Evolutionary conservation across 2,888 invertebrate genomes (phyloP).

Genomic region (Drosophila macrospina): DNA sequence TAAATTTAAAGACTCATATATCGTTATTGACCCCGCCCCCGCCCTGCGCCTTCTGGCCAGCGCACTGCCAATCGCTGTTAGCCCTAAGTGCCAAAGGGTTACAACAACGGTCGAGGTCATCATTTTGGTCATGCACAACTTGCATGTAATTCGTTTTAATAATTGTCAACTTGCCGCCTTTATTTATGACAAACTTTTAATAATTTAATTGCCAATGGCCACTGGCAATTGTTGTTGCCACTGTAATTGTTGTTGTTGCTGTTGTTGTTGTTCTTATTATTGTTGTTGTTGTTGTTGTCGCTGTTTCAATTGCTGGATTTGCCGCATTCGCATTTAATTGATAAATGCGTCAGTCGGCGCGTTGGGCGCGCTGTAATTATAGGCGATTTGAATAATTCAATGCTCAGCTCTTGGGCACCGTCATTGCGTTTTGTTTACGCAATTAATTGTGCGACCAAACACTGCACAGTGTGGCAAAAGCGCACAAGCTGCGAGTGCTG

Average conservation of each 20-base stretch:
- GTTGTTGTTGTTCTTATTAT: slow-evolving; percentile 19
- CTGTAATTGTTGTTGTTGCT: neutral
- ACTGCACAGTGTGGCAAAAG: slow-evolving; percentile 30
- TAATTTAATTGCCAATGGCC: slow-evolving; percentile 73
- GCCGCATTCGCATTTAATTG: slow-evolving; percentile 79
- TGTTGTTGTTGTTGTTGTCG: slow-evolving; percentile 39
- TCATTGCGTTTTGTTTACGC: slow-evolving; percentile 73
- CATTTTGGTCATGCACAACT: slow-evolving; percentile 54
- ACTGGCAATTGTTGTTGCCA: slow-evolving; percentile 37
- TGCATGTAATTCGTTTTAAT: slow-evolving; percentile 78
- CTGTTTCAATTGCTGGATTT: slow-evolving; percentile 55
- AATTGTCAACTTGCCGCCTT: slow-evolving; percentile 74
- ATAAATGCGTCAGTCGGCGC: slow-evolving; percentile 64
- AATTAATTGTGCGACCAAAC: slow-evolving; percentile 70
- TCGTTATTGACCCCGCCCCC: slow-evolving; percentile 47
- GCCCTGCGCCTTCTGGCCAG: slow-evolving; percentile 11
- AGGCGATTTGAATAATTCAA: slow-evolving; percentile 79
- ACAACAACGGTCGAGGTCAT: slow-evolving; percentile 40
- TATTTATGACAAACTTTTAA: slow-evolving; percentile 79
- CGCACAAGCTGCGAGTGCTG: no score
- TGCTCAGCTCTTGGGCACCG: slow-evolving; percentile 42
- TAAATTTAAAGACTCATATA: slow-evolving; percentile 73
- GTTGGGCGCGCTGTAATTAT: slow-evolving; percentile 70
- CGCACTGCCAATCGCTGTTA: slow-evolving; percentile 29
- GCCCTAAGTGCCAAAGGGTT: slow-evolving; percentile 1